phyloP scores from a whole-genome alignment of 1,140 invertebrate species.

The Aricia agestis region DNA sequence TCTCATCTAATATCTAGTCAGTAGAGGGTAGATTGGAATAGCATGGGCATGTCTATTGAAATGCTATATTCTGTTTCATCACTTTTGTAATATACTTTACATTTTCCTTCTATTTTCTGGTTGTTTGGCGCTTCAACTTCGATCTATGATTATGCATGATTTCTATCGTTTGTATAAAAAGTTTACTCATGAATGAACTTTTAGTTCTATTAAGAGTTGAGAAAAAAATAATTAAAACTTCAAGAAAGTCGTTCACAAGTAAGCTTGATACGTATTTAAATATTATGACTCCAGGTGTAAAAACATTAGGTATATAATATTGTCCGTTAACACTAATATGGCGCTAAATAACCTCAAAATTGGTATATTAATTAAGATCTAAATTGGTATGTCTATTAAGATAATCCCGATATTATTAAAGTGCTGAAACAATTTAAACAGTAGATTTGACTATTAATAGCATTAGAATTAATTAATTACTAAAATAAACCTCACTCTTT shows the following conservation, averaged over 20 bases:
- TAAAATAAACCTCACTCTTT: neutral
- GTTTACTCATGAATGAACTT: neutral
- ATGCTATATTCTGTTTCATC: constrained; percentile 7
- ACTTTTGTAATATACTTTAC: neutral
- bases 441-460: neutral
- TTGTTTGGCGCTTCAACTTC: neutral
- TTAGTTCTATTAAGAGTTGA: no score
- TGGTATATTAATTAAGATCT: neutral
- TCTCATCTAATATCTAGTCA: neutral
- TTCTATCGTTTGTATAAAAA: neutral
- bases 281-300: neutral
- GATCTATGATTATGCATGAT: constrained; percentile 1
- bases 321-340: neutral
- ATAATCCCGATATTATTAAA: neutral
- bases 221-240: no score
- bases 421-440: constrained; percentile 10
- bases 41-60: constrained; percentile 17
- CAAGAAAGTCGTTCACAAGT: neutral
- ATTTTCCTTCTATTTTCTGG: neutral
- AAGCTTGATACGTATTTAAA: neutral
- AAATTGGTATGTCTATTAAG: neutral
- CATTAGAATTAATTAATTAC: neutral
- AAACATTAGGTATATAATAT: neutral
- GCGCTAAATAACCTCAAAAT: constrained; percentile 1
- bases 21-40: constrained; percentile 5